These are phyloP conservation scores for Brachionus plicatilis DNA, from an alignment of 1,140 invertebrate genomes.

Conservation along the genomic window DNA sequence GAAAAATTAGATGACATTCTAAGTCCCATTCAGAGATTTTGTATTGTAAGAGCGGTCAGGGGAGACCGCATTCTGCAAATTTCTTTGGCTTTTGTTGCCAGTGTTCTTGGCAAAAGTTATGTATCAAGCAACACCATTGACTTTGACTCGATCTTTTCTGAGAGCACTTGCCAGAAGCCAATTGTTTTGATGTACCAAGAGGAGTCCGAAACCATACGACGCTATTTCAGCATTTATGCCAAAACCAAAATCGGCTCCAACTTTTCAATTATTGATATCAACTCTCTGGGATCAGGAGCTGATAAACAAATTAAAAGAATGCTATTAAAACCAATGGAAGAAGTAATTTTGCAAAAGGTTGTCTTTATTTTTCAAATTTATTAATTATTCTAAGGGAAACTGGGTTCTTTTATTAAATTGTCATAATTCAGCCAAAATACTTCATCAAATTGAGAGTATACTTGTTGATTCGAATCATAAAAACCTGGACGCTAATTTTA, in stretches of 20 bases:
- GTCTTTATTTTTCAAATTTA: background rate
- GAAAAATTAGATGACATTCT: conserved; percentile 51
- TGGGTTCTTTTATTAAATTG: conserved; percentile 54
- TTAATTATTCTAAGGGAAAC: conserved; percentile 44
- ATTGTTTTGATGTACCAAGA: conserved; percentile 49
- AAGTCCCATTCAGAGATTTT: conserved; percentile 50
- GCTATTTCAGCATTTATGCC: conserved; percentile 49
- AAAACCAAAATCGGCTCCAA: conserved; percentile 44
- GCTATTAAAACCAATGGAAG: conserved; percentile 8
- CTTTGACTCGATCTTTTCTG: conserved; percentile 26
- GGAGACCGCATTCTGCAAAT: conserved; percentile 52
- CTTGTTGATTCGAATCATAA: conserved; percentile 44
- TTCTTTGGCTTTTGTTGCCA: conserved; percentile 48
- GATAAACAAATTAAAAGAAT: conserved; percentile 48
- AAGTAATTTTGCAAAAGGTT: background rate
- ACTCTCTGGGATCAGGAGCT: conserved; percentile 44
- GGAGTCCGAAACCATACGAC: conserved; percentile 48
- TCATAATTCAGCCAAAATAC: conserved; percentile 50
- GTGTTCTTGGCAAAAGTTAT: conserved; percentile 44
- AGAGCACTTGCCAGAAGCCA: conserved; percentile 48
- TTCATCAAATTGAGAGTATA: conserved; percentile 48
- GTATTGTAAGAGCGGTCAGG: conserved; percentile 51
- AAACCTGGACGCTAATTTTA: conserved; percentile 48
- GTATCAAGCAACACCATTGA: background rate
- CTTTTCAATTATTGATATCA: conserved; percentile 46